Conservation (phyloP, 2,113 vertebrate genomes). For the Salvator merianae region DNA sequence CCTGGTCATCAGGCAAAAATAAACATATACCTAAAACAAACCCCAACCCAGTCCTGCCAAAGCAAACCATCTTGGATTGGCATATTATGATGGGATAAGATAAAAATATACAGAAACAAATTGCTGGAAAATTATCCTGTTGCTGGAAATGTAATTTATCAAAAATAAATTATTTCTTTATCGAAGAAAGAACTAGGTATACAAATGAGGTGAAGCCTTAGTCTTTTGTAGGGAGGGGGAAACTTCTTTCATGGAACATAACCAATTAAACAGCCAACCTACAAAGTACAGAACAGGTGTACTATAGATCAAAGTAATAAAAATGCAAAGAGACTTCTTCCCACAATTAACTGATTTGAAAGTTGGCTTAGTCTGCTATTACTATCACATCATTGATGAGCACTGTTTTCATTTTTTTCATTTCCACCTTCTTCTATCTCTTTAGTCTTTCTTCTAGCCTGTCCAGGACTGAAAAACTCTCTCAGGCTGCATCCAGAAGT, state of each 20-base stretch:
- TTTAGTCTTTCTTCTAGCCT: not conserved
- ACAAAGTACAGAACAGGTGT: not conserved
- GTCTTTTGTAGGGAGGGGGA: constrained; percentile 19
- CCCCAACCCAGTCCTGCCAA: no score
- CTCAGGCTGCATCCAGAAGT: no score
- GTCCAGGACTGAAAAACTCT: not conserved
- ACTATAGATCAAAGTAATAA: constrained; percentile 3
- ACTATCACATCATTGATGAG: no score
- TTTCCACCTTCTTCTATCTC: not conserved
- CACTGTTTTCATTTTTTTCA: not conserved
- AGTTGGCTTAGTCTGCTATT: not conserved
- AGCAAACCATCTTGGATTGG: no score
- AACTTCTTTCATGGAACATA: constrained; percentile 1
- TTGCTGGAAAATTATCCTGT: not conserved
- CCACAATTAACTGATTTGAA: not conserved
- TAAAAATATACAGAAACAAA: not conserved
- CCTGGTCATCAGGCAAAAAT: no score
- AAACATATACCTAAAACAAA: no score
- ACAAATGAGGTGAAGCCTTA: not conserved
- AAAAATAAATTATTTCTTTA: no score
- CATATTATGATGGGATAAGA: not conserved
- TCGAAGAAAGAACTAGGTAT: constrained; percentile 31
- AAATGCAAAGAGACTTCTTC: not conserved
- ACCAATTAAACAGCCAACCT: constrained; percentile 5
- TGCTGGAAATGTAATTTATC: constrained; percentile 6